phyloP scores from a whole-genome alignment of 1,140 invertebrate species.

The Scaptodrosophila lebanonensis region DNA sequence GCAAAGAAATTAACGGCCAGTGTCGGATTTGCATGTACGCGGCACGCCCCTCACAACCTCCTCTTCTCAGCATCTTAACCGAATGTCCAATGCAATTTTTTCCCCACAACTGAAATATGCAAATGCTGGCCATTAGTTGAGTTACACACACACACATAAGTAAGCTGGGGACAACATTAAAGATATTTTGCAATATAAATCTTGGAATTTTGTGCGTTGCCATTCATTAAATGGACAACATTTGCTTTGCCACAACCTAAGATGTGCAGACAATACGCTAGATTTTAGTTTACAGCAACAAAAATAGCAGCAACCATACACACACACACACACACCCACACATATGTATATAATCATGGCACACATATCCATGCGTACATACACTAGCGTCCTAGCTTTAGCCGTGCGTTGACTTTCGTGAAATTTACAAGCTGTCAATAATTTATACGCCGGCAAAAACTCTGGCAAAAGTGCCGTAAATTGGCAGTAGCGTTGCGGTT shows the following conservation, averaged over 20 bases:
- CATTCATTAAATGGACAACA: background rate
- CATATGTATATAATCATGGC: constrained; percentile 11
- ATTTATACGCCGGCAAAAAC: constrained; percentile 62
- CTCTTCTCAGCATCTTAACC: constrained; percentile 5
- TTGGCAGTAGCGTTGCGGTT: constrained; percentile 44
- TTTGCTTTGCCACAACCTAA: too few relatives aligned
- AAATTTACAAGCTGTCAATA: constrained; percentile 74
- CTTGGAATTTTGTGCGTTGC: background rate
- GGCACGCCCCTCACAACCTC: too few relatives aligned
- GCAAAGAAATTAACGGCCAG: constrained; percentile 32
- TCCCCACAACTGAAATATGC: constrained; percentile 17
- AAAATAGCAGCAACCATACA: background rate
- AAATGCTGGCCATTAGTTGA: constrained; percentile 3
- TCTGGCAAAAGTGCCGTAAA: constrained; percentile 65
- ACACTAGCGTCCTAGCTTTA: constrained; percentile 33
- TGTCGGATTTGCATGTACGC: constrained; percentile 3
- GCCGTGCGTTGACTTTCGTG: constrained; percentile 63
- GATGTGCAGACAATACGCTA: too few relatives aligned
- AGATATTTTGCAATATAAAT: background rate
- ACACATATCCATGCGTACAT: constrained; percentile 6
- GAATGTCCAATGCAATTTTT: constrained; percentile 14
- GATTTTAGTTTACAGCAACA: constrained; percentile 3
- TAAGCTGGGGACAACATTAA: constrained; percentile 3
- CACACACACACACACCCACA: background rate
- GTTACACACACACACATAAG: too few relatives aligned